Percentiles rank a stretch among this genome's conserved stretches.
phyloP scores from a whole-genome alignment of 1,140 invertebrate genomes.

The Venustaconcha ellipsiformis region DNA sequence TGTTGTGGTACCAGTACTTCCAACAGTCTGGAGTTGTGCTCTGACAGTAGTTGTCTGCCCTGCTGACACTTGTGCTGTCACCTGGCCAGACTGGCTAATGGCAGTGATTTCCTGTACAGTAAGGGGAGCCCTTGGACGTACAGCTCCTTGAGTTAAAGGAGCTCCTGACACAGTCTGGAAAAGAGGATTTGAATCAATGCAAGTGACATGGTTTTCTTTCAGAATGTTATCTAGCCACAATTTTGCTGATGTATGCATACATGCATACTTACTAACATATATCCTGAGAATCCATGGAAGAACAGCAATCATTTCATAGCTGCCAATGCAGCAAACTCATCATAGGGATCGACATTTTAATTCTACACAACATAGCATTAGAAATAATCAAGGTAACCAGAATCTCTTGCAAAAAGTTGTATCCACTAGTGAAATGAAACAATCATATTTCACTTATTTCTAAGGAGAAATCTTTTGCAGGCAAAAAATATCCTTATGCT shows the following conservation, averaged over 20 bases:
- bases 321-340: background rate
- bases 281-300: background rate
- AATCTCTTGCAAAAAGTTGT: background rate
- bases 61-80: conserved; percentile 33
- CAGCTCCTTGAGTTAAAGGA: conserved; percentile 41
- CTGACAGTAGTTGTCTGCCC: conserved; percentile 25
- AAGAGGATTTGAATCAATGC: conserved; percentile 11
- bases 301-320: background rate
- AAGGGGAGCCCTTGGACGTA: conserved; percentile 37
- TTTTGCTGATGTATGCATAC: no score
- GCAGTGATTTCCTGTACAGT: conserved; percentile 58
- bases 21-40: conserved; percentile 62
- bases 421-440: conserved; percentile 26
- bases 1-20: conserved; percentile 63
- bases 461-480: conserved; percentile 10
- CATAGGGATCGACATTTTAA: background rate
- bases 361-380: background rate
- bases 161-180: conserved; percentile 54
- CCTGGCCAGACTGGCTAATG: conserved; percentile 36
- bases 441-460: conserved; percentile 59
- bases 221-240: background rate
- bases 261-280: background rate
- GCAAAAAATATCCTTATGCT: no score
- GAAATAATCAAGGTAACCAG: conserved; percentile 42
- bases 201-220: background rate